phyloP scores from a whole-genome alignment of 1,140 invertebrate genomes.

The Ceratina japonica region DNA sequence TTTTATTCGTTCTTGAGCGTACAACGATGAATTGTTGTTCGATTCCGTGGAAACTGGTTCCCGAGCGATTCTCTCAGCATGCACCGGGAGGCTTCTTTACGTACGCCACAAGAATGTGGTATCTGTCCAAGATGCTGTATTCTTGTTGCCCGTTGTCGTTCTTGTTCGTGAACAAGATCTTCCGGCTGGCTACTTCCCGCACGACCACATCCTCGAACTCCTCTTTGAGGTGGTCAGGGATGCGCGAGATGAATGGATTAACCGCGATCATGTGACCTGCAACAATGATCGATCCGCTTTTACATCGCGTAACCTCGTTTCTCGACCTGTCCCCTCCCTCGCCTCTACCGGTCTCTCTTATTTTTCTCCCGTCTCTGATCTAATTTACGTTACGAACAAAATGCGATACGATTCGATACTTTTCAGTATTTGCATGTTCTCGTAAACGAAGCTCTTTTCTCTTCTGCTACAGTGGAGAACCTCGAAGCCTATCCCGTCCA shows the following conservation, averaged over 20 bases:
- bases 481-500: constrained; percentile 84
- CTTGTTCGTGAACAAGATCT: constrained; percentile 67
- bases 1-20: neutral
- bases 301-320: neutral
- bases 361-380: neutral
- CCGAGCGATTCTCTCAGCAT: neutral
- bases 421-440: constrained; percentile 81
- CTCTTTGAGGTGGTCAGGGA: constrained; percentile 83
- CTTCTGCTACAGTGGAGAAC: constrained; percentile 83
- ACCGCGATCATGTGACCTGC: constrained; percentile 86
- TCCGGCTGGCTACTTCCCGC: constrained; percentile 68
- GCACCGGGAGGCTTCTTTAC: constrained; percentile 67
- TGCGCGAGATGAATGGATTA: constrained; percentile 86
- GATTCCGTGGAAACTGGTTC: neutral
- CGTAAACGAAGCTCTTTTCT: constrained; percentile 83
- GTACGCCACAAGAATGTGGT: constrained; percentile 74
- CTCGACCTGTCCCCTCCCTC: neutral
- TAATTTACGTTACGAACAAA: neutral
- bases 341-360: neutral
- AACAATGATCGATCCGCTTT: constrained; percentile 53
- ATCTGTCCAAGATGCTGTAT: constrained; percentile 71
- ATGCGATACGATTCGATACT: constrained; percentile 80
- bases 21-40: too few relatives aligned
- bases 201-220: constrained; percentile 81
- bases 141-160: constrained; percentile 63